Base-by-base conservation (phyloP, 2,113 vertebrate genomes). In the Hipposideros armiger region DNA sequence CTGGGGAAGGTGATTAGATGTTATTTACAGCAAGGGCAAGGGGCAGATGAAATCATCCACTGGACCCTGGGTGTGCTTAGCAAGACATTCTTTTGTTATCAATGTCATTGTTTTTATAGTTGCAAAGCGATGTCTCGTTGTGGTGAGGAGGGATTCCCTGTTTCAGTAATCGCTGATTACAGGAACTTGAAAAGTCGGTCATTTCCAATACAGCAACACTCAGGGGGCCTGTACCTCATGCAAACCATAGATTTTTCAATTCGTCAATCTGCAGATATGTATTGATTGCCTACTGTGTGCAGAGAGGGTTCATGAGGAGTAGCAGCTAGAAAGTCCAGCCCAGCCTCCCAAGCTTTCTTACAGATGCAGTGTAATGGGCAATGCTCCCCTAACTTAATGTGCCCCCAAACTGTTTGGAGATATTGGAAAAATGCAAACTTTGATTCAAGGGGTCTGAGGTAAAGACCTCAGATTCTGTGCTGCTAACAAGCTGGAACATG, bases 151-250 rank as follows among this genome's bases (percentile, higher is more conserved):
- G 92, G 85, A 95, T 82, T 91, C 91, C 85, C 97, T 95, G 89
- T 98, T 96, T 98, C 97, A 97, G 97, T 98, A 98, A 99, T 98
- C 97, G 98, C 94, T 91, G 92, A 93, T 97, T 97, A 98, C 98
- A 98, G 90, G 92, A 98, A 97, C 97, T 98, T 96, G 94, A 98
- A 98, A 98, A 98, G 97, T 97, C 92, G 96, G 98, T 98, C 98
- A 98, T 96, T 95, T 98, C 98, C 87, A 74, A 98, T 97, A 98
- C 81, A 86, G 96, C 96, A 87, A 90, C 98, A 96, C 98, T 98
- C 98, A 98, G 98, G 97, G 90, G 98, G 92, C 98, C 98, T 95
- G 96, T 98, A 99, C 99, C 99, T 99, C 99, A 99, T 99, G 99
- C 52, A 99, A 98, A 98, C 98, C 98, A 98, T 98, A 97, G 99